Evolutionary conservation across 2,888 invertebrate species (phyloP), one percentile per base, ranked within the genome.

Genomic region (Malachius bipustulatus): DNA sequence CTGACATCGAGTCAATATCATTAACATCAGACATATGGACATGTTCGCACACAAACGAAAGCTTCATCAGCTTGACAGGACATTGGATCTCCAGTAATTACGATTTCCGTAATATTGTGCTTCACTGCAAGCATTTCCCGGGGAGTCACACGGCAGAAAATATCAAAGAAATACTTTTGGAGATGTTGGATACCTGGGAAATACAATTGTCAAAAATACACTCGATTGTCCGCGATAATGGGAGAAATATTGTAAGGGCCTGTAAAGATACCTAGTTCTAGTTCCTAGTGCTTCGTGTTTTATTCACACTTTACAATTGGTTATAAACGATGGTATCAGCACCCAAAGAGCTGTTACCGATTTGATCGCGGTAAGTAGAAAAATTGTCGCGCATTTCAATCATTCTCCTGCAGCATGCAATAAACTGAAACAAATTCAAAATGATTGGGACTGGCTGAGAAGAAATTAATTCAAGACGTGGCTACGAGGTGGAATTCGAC

Each of bases 381-480:
- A 48, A 3, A 29, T 55, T 4, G 50, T 51, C 10, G 49, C 47
- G 2, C 50, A 52, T 38, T 52, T 43, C 39, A 41, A 46, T 34
- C 34, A 41, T 33, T 43, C 41, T n/a, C 32, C 32, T 15, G 19
- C 32, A 33, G 40, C 39, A 10, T 38, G 42, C 41, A 39, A 42
- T 42, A 38, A 46, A 35, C 36, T 42, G 33, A 8, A 16, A 27
- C 11, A 12, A 8, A 44, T 42, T 39, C 45, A 40, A 35, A 34
- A 43, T 12, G 41, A 43, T 30, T 15, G 41, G 16, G 35, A 35
- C 29, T 46, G 30, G 37, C 38, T 16, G 36, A 46, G 28, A 40
- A 45, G 33, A 26, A 38, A 16, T 33, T 40, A 12, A 33, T 45
- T 13, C 35, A 35, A 35, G 35, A 35, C 16, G 12, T 35, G n/a